A percentile compares a stretch with the other conserved stretches of the same genome.
Conservation (phyloP, 2,888 invertebrate genomes). For the Monoplex corrugatus region DNA sequence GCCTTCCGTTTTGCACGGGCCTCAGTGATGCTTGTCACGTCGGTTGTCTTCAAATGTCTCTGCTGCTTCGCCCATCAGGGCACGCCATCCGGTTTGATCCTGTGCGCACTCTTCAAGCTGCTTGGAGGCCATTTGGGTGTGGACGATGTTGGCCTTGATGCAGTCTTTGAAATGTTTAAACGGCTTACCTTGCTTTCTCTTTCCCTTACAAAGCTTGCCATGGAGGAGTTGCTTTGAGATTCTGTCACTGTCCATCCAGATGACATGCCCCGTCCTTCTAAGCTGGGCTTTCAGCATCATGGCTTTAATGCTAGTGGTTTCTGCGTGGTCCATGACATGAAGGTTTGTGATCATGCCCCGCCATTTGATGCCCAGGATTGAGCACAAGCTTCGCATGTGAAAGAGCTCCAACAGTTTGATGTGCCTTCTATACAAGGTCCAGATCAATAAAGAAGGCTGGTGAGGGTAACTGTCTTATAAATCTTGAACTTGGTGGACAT, state of each 20-base stretch:
- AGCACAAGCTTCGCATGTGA: conserved; percentile 36
- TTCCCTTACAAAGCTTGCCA: too few species aligned
- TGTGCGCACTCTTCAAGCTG: too few species aligned
- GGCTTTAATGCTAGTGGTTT: background rate
- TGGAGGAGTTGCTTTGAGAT: conserved; percentile 38
- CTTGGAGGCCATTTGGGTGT: too few species aligned
- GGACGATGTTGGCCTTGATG: too few species aligned
- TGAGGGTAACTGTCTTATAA: conserved; percentile 4
- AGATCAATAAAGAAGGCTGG: conserved; percentile 29
- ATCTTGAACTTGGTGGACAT: background rate
- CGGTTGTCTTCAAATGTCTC: too few species aligned
- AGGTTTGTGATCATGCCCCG: conserved; percentile 22
- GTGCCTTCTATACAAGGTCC: conserved; percentile 44
- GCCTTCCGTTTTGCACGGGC: too few species aligned
- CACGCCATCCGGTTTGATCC: too few species aligned
- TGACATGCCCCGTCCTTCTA: conserved; percentile 42
- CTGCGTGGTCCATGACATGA: background rate
- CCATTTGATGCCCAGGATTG: background rate
- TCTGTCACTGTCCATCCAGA: conserved; percentile 15
- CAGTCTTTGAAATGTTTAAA: too few species aligned
- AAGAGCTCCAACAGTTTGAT: conserved; percentile 38
- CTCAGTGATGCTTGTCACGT: too few species aligned
- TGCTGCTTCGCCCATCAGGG: too few species aligned
- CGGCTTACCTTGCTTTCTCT: too few species aligned
- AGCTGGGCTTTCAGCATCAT: conserved; percentile 40